Evolutionary conservation across 1,140 invertebrate species (phyloP), one percentile per base, ranked within the genome.

Genomic region (Bombyx mandarina): DNA sequence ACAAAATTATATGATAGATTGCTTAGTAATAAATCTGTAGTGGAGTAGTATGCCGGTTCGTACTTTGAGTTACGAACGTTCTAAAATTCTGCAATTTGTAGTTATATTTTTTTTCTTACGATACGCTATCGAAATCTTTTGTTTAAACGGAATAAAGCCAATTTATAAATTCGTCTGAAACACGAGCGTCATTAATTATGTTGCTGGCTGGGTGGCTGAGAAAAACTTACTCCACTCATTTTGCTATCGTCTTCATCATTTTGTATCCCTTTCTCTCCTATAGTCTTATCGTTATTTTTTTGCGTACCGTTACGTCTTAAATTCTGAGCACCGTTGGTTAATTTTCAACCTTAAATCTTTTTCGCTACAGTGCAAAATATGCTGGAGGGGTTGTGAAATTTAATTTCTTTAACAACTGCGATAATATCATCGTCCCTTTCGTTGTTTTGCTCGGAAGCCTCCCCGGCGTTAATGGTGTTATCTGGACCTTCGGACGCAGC

Each of bases 131-230:
- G 22, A 6, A 18, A 49, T 22, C 48, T 49, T 47, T 54, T 54
- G 77, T 79, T 81, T 73, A 80, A 79, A 78, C 67, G 68, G 67
- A 82, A 80, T 83, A 75, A 78, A 82, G 73, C 71, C 79, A 82
- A 82, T 86, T 82, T 86, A 83, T 84, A 85, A 84, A 86, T 86
- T 79, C 81, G 81, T 84, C 77, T 76, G 67, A 74, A 58, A 85
- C 83, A 83, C 81, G 81, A 82, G 70, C 71, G 63, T 79, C 83
- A 86, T 86, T 86, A 86, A 86, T 86, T 86, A 86, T 86, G 83
- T 86, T 86, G 83, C 83, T 82, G 83, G 79, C 77, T 86, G 81
- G 83, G 83, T 86, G 83, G 83, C 81, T 86, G 77, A 82, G 81
- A 86, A 84, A 83, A 86, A 80, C 82, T 82, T 78, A 82, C 83